Base-by-base conservation (phyloP, 2,113 vertebrate genomes). In the Asarcornis scutulata region DNA sequence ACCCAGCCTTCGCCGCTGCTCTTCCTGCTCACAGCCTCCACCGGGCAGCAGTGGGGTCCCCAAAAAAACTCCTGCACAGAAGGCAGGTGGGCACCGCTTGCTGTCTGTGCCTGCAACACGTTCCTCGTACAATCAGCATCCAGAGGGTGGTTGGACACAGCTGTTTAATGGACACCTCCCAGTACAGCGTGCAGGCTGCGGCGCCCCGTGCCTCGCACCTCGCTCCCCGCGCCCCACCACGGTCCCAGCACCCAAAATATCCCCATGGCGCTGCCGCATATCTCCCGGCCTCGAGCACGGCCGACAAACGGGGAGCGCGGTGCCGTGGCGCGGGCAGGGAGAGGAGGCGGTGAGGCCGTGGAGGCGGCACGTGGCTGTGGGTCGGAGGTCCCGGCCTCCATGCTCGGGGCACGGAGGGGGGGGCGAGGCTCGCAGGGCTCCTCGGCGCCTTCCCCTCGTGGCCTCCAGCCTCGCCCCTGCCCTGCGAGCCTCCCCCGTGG, bases 131-230 rank as follows among this genome's bases (percentile, higher is more conserved):
- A 32, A 1, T 4, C 4, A 8, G 9, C 0, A 13, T 38, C 21
- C 0, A 1, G 79, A 91, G 53, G 64, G 80, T 90, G 50, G 44
- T 95, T 94, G 90, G 95, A 96, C 90, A 96, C 95, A 96, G 95
- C 95, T 96, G 86, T 97, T 97, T 97, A 97, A 96, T 97, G 95
- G 88, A 94, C 44, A 11, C 76, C 68, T 92, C 68, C 91, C 64
- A 60, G 83, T 93, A 96, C 85, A 67, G 91, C 81, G 27, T 23
- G 56, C 84, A 79, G 34, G 23, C 64, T 89, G 81, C 5, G 32
- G 89, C 63, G 63, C 82, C 2, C 7, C 59, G 64, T 52, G 82
- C 89, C 88, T n/a, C 9, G 50, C 74, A 13, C 38, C 38, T 40
- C 11, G 11, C 31, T 7, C 42, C 42, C 42, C 21, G 11, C 22